These are phyloP conservation scores for Seira musarum DNA, from an alignment of 2,888 invertebrate species.

Conservation along the genomic window DNA sequence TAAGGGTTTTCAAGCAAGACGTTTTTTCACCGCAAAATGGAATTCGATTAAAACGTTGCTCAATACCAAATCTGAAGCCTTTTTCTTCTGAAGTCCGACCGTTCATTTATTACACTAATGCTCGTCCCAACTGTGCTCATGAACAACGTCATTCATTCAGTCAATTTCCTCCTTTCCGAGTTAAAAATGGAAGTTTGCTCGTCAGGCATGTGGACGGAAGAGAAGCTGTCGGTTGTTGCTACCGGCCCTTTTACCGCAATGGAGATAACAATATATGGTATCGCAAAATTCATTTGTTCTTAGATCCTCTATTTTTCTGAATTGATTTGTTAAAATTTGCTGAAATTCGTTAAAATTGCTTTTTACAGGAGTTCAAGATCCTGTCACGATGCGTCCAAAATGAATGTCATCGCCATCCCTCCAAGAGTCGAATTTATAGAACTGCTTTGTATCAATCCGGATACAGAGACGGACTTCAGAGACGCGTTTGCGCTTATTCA, in stretches of 20 bases:
- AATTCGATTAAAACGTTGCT: constrained; percentile 45
- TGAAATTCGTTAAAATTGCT: neutral
- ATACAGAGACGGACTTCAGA: constrained; percentile 24
- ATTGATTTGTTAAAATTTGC: neutral
- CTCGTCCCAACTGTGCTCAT: constrained; percentile 15
- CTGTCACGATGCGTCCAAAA: constrained; percentile 35
- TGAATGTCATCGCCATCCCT: constrained; percentile 30
- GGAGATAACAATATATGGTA: constrained; percentile 47
- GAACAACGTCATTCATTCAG: constrained; percentile 23
- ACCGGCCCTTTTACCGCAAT: constrained; percentile 46
- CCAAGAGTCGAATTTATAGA: constrained; percentile 51
- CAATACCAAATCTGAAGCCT: constrained; percentile 47
- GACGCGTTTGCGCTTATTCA: constrained; percentile 56
- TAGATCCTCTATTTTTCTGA: neutral
- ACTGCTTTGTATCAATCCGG: constrained; percentile 41
- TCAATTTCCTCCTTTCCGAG: constrained; percentile 20
- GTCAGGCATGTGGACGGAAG: constrained; percentile 7
- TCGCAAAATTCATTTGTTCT: neutral
- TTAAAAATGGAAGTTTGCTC: constrained; percentile 27
- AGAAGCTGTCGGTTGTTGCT: constrained; percentile 33
- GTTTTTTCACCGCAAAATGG: constrained; percentile 43
- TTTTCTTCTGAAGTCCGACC: constrained; percentile 45
- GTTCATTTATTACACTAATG: constrained; percentile 1
- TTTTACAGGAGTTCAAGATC: constrained; percentile 35
- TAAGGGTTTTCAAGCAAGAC: constrained; percentile 21